Evolutionary conservation across 1,140 invertebrate genomes (phyloP).

Genomic region (Scaptomyza graminum): DNA sequence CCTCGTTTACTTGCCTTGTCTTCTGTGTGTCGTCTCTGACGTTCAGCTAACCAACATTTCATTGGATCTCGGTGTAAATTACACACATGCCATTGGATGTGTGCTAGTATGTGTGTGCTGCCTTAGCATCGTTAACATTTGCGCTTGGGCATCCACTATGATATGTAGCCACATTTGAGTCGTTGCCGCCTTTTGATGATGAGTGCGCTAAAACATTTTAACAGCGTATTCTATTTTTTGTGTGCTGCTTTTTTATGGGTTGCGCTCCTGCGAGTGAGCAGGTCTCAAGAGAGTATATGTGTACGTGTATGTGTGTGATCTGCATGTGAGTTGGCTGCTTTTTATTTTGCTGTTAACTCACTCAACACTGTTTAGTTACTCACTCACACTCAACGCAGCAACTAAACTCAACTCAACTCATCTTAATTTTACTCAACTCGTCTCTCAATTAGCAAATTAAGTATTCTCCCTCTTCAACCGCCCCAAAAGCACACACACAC

Average conservation of each 20-base stretch:
- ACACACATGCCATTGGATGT: conserved; percentile 21
- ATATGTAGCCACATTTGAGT: conserved; percentile 23
- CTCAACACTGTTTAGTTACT: conserved; percentile 30
- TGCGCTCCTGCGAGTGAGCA: neutral
- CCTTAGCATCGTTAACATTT: neutral
- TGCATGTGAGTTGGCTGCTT: conserved; percentile 28
- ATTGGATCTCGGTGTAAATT: conserved; percentile 52
- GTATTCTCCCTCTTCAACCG: conserved; percentile 10
- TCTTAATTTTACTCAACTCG: conserved; percentile 3
- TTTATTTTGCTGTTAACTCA: conserved; percentile 36
- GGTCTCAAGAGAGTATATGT: conserved; percentile 2
- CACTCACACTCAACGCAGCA: conserved; percentile 17
- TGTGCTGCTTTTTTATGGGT: conserved; percentile 4
- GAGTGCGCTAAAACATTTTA: conserved; percentile 29
- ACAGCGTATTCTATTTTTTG: conserved; percentile 23
- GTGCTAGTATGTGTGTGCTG: conserved; percentile 1
- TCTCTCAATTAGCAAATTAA: conserved; percentile 81
- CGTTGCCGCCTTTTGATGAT: conserved; percentile 48
- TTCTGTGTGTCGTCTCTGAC: conserved; percentile 7
- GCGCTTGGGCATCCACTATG: conserved; percentile 8
- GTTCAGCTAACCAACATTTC: conserved; percentile 41
- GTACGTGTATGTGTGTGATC: conserved; percentile 33
- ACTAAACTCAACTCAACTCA: conserved; percentile 48
- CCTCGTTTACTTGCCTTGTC: conserved; percentile 9
- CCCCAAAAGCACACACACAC: neutral